Conservation (phyloP, 2,888 invertebrate genomes). For the Tetheella fluctuosa region DNA sequence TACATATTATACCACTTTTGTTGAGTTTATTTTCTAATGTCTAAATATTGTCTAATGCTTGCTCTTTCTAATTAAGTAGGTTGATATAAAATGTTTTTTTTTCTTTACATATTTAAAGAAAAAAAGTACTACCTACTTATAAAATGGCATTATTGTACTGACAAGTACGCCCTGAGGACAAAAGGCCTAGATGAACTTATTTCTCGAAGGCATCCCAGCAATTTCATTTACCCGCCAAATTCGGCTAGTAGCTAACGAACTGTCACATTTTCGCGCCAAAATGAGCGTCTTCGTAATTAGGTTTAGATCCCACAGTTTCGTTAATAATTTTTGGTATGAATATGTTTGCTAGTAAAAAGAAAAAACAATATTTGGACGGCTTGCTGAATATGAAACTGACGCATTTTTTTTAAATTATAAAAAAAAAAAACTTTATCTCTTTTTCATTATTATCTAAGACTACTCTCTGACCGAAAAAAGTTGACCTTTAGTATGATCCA, state of each 20-base stretch:
- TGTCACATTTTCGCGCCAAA: slow-evolving; percentile 72
- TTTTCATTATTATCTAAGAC: too few relatives aligned
- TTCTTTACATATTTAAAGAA: too few relatives aligned
- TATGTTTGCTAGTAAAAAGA: not conserved
- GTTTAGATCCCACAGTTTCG: slow-evolving; percentile 36
- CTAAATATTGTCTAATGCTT: too few relatives aligned
- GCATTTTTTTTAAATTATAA: not conserved
- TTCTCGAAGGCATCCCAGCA: slow-evolving; percentile 34
- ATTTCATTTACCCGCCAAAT: slow-evolving; percentile 53
- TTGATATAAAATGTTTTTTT: too few relatives aligned
- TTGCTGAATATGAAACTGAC: not conserved
- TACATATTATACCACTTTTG: too few relatives aligned
- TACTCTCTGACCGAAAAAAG: too few relatives aligned
- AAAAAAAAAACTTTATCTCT: too few relatives aligned
- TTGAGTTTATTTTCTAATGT: too few relatives aligned
- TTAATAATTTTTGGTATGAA: not conserved
- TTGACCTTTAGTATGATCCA: too few relatives aligned
- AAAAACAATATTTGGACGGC: not conserved
- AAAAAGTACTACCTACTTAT: too few relatives aligned
- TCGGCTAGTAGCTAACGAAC: slow-evolving; percentile 67
- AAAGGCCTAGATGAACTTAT: slow-evolving; percentile 28
- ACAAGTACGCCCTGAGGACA: slow-evolving; percentile 12
- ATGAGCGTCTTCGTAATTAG: slow-evolving; percentile 67
- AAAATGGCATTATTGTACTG: too few relatives aligned
- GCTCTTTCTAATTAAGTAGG: too few relatives aligned